phyloP scores from a whole-genome alignment of 2,888 invertebrate genomes.

The Colostygia pectinataria region DNA sequence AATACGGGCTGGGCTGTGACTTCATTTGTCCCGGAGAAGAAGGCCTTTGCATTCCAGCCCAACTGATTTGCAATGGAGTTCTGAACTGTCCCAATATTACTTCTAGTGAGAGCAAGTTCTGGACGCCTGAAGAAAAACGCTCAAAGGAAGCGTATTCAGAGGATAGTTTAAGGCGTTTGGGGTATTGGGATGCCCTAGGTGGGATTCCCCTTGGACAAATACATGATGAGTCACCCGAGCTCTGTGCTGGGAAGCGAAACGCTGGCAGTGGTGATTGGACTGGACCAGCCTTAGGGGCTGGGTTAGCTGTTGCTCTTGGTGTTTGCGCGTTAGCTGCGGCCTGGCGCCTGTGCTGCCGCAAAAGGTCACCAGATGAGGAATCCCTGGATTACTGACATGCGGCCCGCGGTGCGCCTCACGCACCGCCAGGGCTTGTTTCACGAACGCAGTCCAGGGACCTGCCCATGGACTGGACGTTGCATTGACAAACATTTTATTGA shows the following conservation, averaged over 20 bases:
- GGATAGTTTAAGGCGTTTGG: slow-evolving; percentile 83
- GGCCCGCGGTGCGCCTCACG: slow-evolving; percentile 77
- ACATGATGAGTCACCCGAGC: slow-evolving; percentile 90
- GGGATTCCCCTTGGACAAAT: slow-evolving; percentile 76
- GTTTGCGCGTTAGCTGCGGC: slow-evolving; percentile 81
- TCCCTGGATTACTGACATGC: slow-evolving; percentile 85
- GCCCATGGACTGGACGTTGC: slow-evolving; percentile 78
- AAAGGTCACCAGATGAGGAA: slow-evolving; percentile 82
- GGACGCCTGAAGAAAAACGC: slow-evolving; percentile 74
- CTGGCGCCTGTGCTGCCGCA: slow-evolving; percentile 85
- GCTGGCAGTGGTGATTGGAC: slow-evolving; percentile 82
- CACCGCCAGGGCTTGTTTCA: slow-evolving; percentile 74
- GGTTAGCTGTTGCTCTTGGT: slow-evolving; percentile 81
- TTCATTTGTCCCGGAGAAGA: slow-evolving; percentile 94
- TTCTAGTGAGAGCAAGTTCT: slow-evolving; percentile 72
- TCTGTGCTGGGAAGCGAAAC: slow-evolving; percentile 84
- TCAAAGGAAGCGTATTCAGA: slow-evolving; percentile 83
- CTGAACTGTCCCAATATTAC: slow-evolving; percentile 92
- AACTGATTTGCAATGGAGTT: slow-evolving; percentile 93
- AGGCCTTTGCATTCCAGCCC: slow-evolving; percentile 91
- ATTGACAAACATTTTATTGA: slow-evolving; percentile 80
- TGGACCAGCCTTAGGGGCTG: slow-evolving; percentile 85
- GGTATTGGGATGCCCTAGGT: slow-evolving; percentile 76
- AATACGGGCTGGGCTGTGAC: slow-evolving; percentile 85
- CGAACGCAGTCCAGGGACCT: slow-evolving; percentile 72